Evolutionary conservation across 2,888 invertebrate genomes (phyloP).

Genomic region (Rhogogaster chlorosoma): DNA sequence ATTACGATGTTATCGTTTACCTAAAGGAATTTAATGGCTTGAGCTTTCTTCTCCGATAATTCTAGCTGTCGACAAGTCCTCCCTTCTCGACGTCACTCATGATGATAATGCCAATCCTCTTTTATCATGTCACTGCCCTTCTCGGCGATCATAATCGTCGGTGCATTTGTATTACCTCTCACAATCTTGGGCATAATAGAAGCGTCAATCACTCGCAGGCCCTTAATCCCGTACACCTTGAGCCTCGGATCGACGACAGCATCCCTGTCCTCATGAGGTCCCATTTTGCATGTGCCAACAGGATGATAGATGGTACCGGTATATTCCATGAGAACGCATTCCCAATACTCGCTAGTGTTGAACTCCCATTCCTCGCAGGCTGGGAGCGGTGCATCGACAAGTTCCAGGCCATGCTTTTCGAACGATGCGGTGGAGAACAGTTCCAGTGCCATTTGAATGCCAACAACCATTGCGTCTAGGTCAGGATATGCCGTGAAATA

Average conservation of each 20-base stretch:
- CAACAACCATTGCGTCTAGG: slow-evolving; percentile 81
- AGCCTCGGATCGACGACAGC: slow-evolving; percentile 85
- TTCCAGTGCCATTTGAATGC: slow-evolving; percentile 81
- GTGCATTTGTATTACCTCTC: slow-evolving; percentile 79
- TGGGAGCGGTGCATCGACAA: slow-evolving; percentile 81
- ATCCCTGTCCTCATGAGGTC: slow-evolving; percentile 81
- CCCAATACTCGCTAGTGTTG: slow-evolving; percentile 84
- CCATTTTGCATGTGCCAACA: slow-evolving; percentile 86
- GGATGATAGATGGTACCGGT: slow-evolving; percentile 87
- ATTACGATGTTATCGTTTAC: neutral
- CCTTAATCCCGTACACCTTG: slow-evolving; percentile 82
- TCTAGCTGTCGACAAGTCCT: slow-evolving; percentile 16
- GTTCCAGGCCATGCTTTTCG: slow-evolving; percentile 79
- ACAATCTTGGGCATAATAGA: slow-evolving; percentile 84
- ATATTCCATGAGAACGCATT: slow-evolving; percentile 83
- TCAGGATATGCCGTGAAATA: slow-evolving; percentile 85
- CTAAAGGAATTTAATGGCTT: neutral
- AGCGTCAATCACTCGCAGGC: slow-evolving; percentile 84
- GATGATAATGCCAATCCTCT: slow-evolving; percentile 63
- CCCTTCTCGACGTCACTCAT: slow-evolving; percentile 39
- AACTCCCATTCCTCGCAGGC: slow-evolving; percentile 81
- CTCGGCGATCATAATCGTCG: slow-evolving; percentile 81
- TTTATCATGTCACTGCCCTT: slow-evolving; percentile 79
- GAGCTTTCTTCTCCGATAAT: slow-evolving; percentile 54
- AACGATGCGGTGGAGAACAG: slow-evolving; percentile 83